These are phyloP conservation scores for Pristionchus mayeri DNA, from an alignment of 2,888 invertebrate genomes.

Conservation along the genomic window DNA sequence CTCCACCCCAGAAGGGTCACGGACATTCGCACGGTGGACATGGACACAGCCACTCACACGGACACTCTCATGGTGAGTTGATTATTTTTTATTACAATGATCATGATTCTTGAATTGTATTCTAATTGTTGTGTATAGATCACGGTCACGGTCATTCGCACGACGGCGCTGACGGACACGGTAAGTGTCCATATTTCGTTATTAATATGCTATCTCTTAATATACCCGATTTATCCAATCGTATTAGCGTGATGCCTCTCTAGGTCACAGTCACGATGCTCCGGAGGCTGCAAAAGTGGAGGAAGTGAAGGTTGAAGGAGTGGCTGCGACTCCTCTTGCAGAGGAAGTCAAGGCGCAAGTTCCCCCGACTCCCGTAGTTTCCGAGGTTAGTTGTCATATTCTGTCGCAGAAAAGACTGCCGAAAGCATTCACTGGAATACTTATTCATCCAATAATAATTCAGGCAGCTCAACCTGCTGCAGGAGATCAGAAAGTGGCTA, in stretches of 20 bases:
- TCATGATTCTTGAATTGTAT: too few species aligned
- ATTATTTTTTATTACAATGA: neutral
- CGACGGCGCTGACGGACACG: conserved; percentile 12
- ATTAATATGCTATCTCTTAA: neutral
- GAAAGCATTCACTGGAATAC: neutral
- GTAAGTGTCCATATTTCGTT: neutral
- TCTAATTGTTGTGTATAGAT: neutral
- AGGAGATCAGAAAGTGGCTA: neutral
- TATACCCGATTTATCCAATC: neutral
- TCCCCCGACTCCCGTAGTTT: neutral
- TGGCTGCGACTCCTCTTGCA: conserved; percentile 48
- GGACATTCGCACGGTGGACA: conserved; percentile 63
- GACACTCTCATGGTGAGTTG: conserved; percentile 53
- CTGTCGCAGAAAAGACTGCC: too few species aligned
- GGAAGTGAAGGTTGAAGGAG: conserved; percentile 52
- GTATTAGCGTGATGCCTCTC: neutral
- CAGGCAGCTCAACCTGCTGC: neutral
- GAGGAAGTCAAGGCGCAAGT: neutral
- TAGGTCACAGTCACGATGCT: conserved; percentile 45
- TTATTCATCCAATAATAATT: neutral
- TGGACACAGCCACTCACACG: conserved; percentile 60
- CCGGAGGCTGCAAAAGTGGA: conserved; percentile 5
- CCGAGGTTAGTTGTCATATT: neutral
- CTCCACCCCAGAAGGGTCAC: conserved; percentile 55
- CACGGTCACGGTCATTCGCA: conserved; percentile 36